These are phyloP conservation scores for Quadroppia sp. DNA, from an alignment of 2,888 invertebrate species.

Conservation along the genomic window DNA sequence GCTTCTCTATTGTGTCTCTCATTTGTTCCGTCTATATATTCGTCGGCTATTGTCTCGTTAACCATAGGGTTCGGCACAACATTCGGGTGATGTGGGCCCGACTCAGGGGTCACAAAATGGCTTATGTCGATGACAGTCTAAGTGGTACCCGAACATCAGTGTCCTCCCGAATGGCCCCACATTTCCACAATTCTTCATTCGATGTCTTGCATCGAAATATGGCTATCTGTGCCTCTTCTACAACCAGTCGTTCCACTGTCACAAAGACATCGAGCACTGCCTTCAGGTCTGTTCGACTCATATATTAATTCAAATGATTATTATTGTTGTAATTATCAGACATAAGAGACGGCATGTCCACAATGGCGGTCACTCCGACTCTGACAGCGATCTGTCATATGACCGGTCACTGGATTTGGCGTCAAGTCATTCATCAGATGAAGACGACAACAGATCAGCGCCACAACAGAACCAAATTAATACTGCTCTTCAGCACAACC, in stretches of 20 bases:
- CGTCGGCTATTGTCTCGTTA: constrained; percentile 80
- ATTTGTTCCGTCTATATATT: constrained; percentile 77
- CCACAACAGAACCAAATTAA: constrained; percentile 43
- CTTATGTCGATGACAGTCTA: constrained; percentile 49
- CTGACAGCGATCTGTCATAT: constrained; percentile 57
- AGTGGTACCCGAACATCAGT: constrained; percentile 60
- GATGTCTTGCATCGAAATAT: constrained; percentile 55
- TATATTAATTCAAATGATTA: constrained; percentile 48
- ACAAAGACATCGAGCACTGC: constrained; percentile 91
- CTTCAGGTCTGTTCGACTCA: too few relatives aligned
- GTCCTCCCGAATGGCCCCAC: constrained; percentile 70
- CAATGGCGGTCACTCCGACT: constrained; percentile 5
- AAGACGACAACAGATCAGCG: constrained; percentile 58
- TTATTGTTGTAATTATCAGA: too few relatives aligned
- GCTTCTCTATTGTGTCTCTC: constrained; percentile 70
- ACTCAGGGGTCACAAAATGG: constrained; percentile 61
- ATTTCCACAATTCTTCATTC: constrained; percentile 63
- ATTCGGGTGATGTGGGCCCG: constrained; percentile 58
- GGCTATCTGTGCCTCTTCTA: constrained; percentile 65
- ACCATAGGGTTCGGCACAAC: constrained; percentile 66
- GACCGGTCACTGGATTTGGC: constrained; percentile 69
- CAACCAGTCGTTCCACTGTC: constrained; percentile 80
- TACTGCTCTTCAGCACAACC: constrained; percentile 34
- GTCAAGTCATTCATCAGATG: constrained; percentile 92
- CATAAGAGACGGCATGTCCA: not conserved